phyloP scores from a whole-genome alignment of 2,888 invertebrate genomes.

The Drosophila emarginata region DNA sequence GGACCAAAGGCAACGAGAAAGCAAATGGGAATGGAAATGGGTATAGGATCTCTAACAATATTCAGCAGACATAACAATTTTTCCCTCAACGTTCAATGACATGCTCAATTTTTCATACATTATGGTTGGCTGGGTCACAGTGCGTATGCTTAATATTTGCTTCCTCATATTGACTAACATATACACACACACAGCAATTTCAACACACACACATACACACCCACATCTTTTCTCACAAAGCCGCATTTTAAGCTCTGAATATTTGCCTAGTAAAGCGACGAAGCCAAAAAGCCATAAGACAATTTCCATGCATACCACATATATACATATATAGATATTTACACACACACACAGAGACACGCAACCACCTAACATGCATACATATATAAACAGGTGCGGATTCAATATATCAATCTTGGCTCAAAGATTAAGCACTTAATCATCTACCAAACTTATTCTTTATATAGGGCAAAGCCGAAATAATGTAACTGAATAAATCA shows the following conservation, averaged over 20 bases:
- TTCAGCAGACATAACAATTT: conserved; percentile 32
- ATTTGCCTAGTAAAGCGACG: conserved; percentile 56
- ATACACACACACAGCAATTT: conserved; percentile 38
- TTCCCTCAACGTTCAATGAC: conserved; percentile 62
- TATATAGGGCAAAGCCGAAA: too few relatives aligned
- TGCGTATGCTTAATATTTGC: conserved; percentile 68
- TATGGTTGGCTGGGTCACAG: conserved; percentile 53
- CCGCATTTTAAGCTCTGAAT: conserved; percentile 71
- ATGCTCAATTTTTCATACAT: conserved; percentile 75
- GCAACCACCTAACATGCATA: conserved; percentile 4
- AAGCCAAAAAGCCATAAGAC: conserved; percentile 66
- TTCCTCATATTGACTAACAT: conserved; percentile 23
- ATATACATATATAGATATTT: conserved; percentile 43
- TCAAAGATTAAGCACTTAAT: too few relatives aligned
- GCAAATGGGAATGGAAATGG: neutral
- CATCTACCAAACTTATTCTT: too few relatives aligned
- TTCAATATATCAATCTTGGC: neutral
- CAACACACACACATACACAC: neutral
- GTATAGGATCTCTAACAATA: conserved; percentile 9
- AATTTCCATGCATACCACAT: conserved; percentile 57
- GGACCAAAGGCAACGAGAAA: conserved; percentile 1
- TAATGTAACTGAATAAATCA: too few relatives aligned
- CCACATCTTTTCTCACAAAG: conserved; percentile 37
- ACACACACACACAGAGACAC: conserved; percentile 21
- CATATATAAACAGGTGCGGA: neutral